Conservation (phyloP, 2,113 vertebrate species). For the Ancistrus triradiatus region DNA sequence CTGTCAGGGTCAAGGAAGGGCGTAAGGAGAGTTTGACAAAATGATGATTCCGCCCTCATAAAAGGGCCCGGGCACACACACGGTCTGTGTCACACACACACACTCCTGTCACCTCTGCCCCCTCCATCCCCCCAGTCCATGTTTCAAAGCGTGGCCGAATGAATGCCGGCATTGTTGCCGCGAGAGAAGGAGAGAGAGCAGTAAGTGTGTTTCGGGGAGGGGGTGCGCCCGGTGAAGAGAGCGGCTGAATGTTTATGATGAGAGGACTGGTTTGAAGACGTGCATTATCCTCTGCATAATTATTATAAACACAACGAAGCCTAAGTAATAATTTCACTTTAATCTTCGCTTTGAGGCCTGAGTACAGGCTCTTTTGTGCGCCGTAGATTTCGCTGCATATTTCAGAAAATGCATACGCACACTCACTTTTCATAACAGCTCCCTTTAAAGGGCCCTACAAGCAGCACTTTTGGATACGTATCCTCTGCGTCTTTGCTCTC, state of each 20-base stretch:
- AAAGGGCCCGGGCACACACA: conserved; percentile 47
- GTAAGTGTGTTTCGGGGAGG: conserved; percentile 16
- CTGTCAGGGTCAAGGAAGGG: conserved; percentile 52
- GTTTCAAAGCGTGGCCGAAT: conserved; percentile 73
- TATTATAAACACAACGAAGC: conserved; percentile 40
- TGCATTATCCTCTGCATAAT: conserved; percentile 42
- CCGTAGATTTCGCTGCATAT: conserved; percentile 29
- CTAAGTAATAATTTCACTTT: conserved; percentile 42
- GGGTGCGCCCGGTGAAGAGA: not conserved
- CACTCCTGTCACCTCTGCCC: conserved; percentile 62
- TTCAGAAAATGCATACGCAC: conserved; percentile 6
- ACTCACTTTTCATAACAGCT: not conserved
- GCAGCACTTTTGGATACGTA: conserved; percentile 6
- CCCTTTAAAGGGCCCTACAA: conserved; percentile 8
- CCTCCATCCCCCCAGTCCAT: conserved; percentile 53
- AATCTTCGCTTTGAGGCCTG: conserved; percentile 41
- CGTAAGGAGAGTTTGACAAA: conserved; percentile 62
- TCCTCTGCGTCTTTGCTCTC: conserved; percentile 8
- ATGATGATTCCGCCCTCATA: conserved; percentile 66
- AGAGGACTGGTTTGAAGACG: conserved; percentile 47
- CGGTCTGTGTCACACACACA: conserved; percentile 15
- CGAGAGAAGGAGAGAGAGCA: conserved; percentile 46
- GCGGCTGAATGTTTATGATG: conserved; percentile 31
- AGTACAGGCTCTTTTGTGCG: conserved; percentile 23
- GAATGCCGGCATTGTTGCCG: conserved; percentile 70